Percentiles rank a stretch among this genome's conserved stretches.
Evolutionary conservation across 2,797 vertebrate genomes (phyloP).

Genomic region (Sebastes alutus): DNA sequence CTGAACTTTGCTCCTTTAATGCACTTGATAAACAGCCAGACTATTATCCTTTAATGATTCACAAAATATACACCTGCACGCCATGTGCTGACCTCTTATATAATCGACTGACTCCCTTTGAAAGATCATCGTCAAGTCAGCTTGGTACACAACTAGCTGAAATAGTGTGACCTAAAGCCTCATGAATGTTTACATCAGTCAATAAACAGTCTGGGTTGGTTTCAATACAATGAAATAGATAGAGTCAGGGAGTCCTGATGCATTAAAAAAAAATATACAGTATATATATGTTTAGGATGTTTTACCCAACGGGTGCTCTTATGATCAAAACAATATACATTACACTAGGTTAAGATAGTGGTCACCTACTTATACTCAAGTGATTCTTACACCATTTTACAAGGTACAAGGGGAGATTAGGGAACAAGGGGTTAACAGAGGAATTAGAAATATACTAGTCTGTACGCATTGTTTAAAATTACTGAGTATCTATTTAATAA

Average conservation of each 20-base stretch:
- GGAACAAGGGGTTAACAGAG: neutral
- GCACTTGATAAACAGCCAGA: neutral
- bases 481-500: neutral
- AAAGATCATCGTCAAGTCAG: neutral
- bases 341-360: neutral
- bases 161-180: neutral
- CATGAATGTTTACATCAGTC: neutral
- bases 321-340: neutral
- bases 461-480: neutral
- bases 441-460: neutral
- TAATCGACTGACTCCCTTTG: neutral
- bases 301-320: neutral
- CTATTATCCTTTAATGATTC: neutral
- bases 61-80: neutral
- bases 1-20: slow-evolving; percentile 6
- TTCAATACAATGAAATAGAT: neutral
- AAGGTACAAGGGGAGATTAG: neutral
- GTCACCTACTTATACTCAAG: neutral
- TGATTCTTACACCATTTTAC: neutral
- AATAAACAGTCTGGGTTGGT: neutral
- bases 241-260: neutral
- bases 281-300: neutral
- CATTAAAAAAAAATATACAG: neutral
- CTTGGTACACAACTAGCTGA: neutral
- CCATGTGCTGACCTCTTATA: neutral